A percentile compares a stretch with the other conserved stretches of the same genome.
Conservation (phyloP, 2,888 invertebrate species). For the Brachyptera putata region DNA sequence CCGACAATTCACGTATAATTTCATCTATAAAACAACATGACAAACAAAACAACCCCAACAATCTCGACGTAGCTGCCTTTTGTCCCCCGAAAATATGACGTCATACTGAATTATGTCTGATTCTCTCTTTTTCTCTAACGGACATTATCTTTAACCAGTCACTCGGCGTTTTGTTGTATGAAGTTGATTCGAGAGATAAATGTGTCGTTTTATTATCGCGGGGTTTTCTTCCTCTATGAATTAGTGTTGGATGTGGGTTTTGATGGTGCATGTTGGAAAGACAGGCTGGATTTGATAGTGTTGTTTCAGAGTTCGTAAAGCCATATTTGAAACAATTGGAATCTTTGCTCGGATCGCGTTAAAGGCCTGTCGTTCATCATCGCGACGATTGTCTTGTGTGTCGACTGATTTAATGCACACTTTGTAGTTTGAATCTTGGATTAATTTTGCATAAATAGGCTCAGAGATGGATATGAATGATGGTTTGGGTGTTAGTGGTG, state of each 20-base stretch:
- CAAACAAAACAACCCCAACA: conserved; percentile 28
- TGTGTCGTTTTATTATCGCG: conserved; percentile 15
- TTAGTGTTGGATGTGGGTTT: conserved; percentile 10
- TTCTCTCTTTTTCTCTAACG: conserved; percentile 22
- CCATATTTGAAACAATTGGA: neutral
- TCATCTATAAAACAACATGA: conserved; percentile 29
- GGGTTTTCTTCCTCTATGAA: conserved; percentile 5
- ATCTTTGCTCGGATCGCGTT: no score
- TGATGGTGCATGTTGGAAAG: no score
- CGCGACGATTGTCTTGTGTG: neutral
- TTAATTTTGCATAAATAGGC: no score
- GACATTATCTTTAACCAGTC: conserved; percentile 29
- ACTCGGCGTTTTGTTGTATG: conserved; percentile 17
- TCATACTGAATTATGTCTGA: conserved; percentile 31
- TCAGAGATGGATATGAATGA: no score
- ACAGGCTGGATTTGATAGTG: no score
- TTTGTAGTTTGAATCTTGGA: neutral
- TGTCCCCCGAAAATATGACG: conserved; percentile 29
- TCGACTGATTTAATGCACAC: neutral
- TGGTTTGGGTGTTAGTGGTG: no score
- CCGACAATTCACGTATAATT: conserved; percentile 13
- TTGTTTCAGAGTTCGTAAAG: no score
- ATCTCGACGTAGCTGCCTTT: conserved; percentile 28
- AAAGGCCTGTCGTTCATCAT: no score
- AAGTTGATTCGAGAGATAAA: conserved; percentile 18